Base-by-base conservation (phyloP, 1,140 invertebrate species). In the Orchestia grillus region DNA sequence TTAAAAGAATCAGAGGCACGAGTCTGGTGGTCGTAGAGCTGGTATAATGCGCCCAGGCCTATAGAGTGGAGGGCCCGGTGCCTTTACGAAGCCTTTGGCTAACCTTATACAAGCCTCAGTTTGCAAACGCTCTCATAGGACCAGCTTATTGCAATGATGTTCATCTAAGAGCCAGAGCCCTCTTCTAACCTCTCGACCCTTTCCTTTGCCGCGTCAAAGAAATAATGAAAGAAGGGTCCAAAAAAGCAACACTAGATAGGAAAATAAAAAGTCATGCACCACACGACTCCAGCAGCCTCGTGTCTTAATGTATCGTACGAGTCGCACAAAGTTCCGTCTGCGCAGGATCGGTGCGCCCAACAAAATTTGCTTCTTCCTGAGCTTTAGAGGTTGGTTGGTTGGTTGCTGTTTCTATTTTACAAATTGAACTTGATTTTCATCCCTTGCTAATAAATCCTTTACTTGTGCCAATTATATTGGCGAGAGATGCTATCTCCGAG, bases 191-290 rank as follows among this genome's bases (percentile, higher is more conserved):
- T 94, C 92, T 94, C 92, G 92, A 94, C 92, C 92, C 92, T 94
- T 94, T 94, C 92, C 92, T 94, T 94, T 94, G 92, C 92, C 40
- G 62, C 62, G 92, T 94, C 92, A 8, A 94, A 45, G 92, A 94
- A 94, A 47, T 94, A 94, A 94, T 94, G 92, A 47, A 94, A 94
- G 92, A 94, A 94, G 43, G 43, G 44, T 47, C 40, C 43, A 44
- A 94, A 94, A 94, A 94, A 94, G 92, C 40, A n/a, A 40, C 92
- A n/a, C 92, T 94, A 94, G 92, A 94, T 94, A 94, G 92, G 92
- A 94, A 94, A 94, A 94, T 94, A 94, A 94, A 94, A 94, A 94
- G 44, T 94, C 92, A 94, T 94, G 92, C 92, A 94, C 92, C 92
- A 94, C 92, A 94, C 92, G 92, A 94, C 92, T 44, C 92, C 44